phyloP scores from a whole-genome alignment of 2,888 invertebrate species.

The Masnerella sp. region DNA sequence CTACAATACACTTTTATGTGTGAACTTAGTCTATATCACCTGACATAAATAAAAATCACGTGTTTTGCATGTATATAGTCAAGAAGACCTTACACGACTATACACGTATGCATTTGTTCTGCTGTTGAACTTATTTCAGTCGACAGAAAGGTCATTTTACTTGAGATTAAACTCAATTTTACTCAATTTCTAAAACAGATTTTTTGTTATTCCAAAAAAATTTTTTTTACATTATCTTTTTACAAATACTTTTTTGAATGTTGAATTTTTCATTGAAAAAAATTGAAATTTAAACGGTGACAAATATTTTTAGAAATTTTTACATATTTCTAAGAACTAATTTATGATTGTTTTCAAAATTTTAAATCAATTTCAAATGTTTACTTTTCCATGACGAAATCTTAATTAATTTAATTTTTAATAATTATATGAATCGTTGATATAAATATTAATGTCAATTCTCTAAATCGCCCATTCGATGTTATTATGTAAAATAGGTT shows the following conservation, averaged over 20 bases:
- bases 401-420: not conserved
- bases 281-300: no score
- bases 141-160: not conserved
- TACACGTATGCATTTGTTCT: slow-evolving; percentile 4
- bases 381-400: no score
- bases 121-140: not conserved
- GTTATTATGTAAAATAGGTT: slow-evolving; percentile 18
- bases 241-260: no score
- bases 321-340: no score
- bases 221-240: no score
- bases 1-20: slow-evolving; percentile 14
- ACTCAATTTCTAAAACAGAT: no score
- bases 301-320: no score
- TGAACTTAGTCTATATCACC: slow-evolving; percentile 29
- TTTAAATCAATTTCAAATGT: no score
- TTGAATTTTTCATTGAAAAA: no score
- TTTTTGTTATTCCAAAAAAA: no score
- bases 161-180: not conserved
- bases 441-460: not conserved
- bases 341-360: no score
- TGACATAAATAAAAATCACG: slow-evolving; percentile 41
- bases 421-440: not conserved
- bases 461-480: not conserved
- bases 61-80: slow-evolving; percentile 32
- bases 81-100: slow-evolving; percentile 11